Conservation (phyloP, 2,797 vertebrate species). For the Gymnodraco acuticeps region DNA sequence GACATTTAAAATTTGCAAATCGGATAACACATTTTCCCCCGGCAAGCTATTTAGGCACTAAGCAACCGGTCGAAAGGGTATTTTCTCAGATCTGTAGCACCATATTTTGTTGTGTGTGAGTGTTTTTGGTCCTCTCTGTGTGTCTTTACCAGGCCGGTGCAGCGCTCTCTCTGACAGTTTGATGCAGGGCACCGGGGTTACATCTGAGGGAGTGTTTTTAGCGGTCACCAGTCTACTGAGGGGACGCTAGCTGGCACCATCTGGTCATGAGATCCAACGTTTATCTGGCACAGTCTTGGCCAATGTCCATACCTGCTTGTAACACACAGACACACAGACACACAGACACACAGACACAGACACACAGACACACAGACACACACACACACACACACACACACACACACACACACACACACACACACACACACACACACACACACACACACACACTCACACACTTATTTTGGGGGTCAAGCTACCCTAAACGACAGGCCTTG, state of each 20-base stretch:
- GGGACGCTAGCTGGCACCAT: constrained; percentile 84
- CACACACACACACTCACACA: constrained; percentile 41
- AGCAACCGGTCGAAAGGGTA: background rate
- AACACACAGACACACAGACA: constrained; percentile 48
- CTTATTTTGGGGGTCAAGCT: constrained; percentile 65
- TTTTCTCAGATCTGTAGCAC: constrained; percentile 5
- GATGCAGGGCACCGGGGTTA: constrained; percentile 74
- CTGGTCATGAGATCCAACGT: constrained; percentile 79
- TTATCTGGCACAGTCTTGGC: constrained; percentile 80
- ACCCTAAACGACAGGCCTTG: constrained; percentile 76
- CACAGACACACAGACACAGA: constrained; percentile 43
- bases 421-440: constrained; percentile 41
- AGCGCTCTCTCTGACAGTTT: constrained; percentile 71
- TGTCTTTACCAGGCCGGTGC: constrained; percentile 48
- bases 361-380: constrained; percentile 26
- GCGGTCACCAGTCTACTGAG: constrained; percentile 81
- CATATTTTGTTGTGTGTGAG: constrained; percentile 19
- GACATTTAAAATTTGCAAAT: background rate
- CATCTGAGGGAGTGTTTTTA: constrained; percentile 75
- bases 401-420: constrained; percentile 40
- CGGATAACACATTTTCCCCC: background rate
- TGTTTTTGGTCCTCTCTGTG: constrained; percentile 33
- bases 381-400: constrained; percentile 41
- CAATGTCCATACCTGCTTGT: constrained; percentile 76
- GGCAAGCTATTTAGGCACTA: background rate